Conservation (phyloP, 2,888 invertebrate species). For the Tipula confusa region DNA sequence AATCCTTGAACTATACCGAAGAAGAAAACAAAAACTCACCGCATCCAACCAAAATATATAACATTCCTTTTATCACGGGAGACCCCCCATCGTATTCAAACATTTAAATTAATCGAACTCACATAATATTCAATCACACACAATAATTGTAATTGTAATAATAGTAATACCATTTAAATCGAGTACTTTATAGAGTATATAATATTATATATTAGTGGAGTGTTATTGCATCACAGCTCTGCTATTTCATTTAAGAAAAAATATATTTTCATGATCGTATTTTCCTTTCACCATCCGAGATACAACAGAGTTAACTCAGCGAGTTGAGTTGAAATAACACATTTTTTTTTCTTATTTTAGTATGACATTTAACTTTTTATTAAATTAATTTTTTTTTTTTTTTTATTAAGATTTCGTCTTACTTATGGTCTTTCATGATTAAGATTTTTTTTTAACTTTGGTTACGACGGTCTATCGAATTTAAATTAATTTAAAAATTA, state of each 20-base stretch:
- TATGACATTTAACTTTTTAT: slow-evolving; percentile 21
- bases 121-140: background rate
- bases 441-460: background rate
- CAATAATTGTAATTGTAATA: background rate
- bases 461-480: background rate
- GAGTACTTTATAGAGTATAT: background rate
- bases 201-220: background rate
- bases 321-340: background rate
- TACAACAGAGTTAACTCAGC: slow-evolving; percentile 15
- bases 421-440: background rate
- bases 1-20: slow-evolving; percentile 20
- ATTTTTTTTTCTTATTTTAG: background rate
- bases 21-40: background rate
- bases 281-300: background rate
- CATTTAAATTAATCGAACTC: background rate
- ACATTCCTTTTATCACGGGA: background rate
- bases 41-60: background rate
- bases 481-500: background rate
- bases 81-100: background rate
- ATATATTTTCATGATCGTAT: background rate
- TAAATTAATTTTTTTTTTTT: background rate
- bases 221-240: background rate
- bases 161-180: background rate
- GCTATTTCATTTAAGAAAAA: slow-evolving; percentile 1
- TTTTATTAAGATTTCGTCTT: background rate